phyloP scores from a whole-genome alignment of 2,888 invertebrate genomes.

The Balanococcus diminutus region DNA sequence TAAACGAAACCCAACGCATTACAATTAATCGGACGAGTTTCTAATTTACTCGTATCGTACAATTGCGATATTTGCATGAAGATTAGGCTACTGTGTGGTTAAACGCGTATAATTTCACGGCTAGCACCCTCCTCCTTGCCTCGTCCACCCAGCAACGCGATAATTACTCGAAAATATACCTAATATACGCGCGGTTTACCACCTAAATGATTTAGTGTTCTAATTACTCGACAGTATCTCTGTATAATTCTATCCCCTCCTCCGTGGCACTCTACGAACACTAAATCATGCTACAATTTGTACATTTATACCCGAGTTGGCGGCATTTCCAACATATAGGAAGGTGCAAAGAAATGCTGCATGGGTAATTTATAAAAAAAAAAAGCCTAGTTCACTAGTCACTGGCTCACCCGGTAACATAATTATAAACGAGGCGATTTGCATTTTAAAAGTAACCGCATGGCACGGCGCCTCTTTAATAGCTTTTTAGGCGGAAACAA shows the following conservation, averaged over 20 bases:
- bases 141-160: background rate
- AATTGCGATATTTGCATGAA: background rate
- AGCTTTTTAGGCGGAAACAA: slow-evolving; percentile 32
- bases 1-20: background rate
- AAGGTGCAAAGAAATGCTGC: background rate
- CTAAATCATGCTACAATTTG: slow-evolving; percentile 3
- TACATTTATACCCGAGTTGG: background rate
- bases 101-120: slow-evolving; percentile 12
- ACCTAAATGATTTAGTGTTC: slow-evolving; percentile 15
- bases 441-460: slow-evolving; percentile 9
- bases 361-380: background rate
- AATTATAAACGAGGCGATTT: slow-evolving; percentile 15
- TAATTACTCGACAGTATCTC: slow-evolving; percentile 16
- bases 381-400: background rate
- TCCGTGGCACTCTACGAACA: background rate
- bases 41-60: background rate
- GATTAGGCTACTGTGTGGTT: background rate
- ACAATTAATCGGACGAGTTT: slow-evolving; percentile 19
- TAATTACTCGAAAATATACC: slow-evolving; percentile 16
- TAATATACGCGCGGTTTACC: slow-evolving; percentile 1
- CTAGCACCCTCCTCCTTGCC: too few relatives aligned
- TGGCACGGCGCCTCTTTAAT: slow-evolving; percentile 32
- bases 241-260: background rate
- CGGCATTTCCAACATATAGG: background rate
- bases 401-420: background rate